Conservation (phyloP, 2,888 invertebrate genomes). For the Cremastobaeus sp. region DNA sequence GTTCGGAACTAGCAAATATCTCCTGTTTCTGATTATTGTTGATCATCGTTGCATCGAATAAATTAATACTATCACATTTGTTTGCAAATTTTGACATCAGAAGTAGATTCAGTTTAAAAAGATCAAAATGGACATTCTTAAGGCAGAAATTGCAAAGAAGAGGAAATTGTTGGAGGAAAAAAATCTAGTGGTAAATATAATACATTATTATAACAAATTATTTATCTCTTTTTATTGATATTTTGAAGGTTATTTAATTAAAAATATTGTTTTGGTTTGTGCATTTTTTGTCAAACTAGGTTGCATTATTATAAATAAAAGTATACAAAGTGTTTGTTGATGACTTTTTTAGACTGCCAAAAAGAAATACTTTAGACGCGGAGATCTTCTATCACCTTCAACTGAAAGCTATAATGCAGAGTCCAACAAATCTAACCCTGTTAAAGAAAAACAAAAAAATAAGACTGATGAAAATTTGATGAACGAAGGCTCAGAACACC, state of each 20-base stretch:
- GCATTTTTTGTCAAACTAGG: no score
- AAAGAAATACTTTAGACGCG: constrained; percentile 93
- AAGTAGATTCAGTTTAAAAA: no score
- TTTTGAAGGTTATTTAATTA: no score
- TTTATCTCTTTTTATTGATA: not conserved
- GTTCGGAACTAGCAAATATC: no score
- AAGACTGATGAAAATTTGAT: constrained; percentile 71
- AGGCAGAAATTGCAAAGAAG: constrained; percentile 94
- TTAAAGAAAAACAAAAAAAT: constrained; percentile 64
- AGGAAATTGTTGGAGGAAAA: constrained; percentile 90
- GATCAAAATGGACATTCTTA: constrained; percentile 96
- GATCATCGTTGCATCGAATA: no score
- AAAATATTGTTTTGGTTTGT: no score
- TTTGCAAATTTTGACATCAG: no score
- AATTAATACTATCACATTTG: no score
- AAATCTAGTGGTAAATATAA: constrained; percentile 86
- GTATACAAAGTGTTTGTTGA: no score
- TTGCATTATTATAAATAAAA: no score
- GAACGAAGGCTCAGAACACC: constrained; percentile 79
- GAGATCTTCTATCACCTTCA: constrained; percentile 90
- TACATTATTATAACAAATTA: no score
- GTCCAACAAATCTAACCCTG: constrained; percentile 77
- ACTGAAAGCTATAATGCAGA: constrained; percentile 88
- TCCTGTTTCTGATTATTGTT: no score
- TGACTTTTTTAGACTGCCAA: constrained; percentile 82